Conservation (phyloP, 2,113 vertebrate species). For the Sialia sialis region DNA sequence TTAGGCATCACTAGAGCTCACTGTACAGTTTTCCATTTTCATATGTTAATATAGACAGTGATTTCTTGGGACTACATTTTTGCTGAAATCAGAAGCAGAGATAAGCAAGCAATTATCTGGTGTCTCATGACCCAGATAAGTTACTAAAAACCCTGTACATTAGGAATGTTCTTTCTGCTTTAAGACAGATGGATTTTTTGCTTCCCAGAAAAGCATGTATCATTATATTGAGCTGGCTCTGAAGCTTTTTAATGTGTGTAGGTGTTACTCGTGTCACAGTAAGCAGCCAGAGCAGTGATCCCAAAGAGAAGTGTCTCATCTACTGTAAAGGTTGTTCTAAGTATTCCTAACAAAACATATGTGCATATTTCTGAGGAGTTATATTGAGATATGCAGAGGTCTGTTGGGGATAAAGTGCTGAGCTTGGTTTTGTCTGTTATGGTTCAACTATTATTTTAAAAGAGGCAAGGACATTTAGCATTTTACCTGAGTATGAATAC, state of each 20-base stretch:
- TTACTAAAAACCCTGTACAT: neutral
- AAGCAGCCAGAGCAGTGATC: neutral
- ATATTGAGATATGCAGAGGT: neutral
- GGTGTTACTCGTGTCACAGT: neutral
- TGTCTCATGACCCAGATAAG: neutral
- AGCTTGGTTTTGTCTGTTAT: neutral
- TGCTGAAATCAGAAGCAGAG: neutral
- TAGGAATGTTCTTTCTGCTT: neutral
- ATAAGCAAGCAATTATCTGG: neutral
- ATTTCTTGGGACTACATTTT: neutral
- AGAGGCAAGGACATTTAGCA: neutral
- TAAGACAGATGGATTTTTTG: neutral
- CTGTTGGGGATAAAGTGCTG: neutral
- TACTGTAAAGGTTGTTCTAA: neutral
- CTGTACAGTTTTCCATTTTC: neutral
- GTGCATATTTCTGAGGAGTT: neutral
- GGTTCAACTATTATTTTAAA: neutral
- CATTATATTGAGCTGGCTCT: neutral
- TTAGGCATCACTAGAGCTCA: neutral
- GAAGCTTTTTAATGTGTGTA: neutral
- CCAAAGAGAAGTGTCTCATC: neutral
- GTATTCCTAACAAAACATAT: neutral
- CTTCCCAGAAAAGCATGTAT: neutral
- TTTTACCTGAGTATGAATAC: neutral
- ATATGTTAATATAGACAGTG: neutral